A percentile compares a stretch with the other conserved stretches of the same genome.
These are phyloP conservation scores for Acinonyx jubatus DNA, from an alignment of 2,113 vertebrate genomes.

Conservation along the genomic window DNA sequence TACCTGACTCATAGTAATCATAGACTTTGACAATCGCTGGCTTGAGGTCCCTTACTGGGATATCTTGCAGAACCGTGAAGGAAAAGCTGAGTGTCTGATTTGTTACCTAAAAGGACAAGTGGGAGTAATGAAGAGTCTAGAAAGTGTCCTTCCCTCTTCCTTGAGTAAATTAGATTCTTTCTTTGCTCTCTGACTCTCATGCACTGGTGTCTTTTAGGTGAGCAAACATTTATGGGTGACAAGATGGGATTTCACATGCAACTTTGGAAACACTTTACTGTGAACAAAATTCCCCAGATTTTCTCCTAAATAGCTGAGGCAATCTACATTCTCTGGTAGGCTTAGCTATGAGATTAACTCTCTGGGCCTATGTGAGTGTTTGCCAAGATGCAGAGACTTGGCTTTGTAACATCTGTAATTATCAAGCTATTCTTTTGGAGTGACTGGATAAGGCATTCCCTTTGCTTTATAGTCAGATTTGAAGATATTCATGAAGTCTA, in stretches of 20 bases:
- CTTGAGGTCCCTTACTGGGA: slow-evolving; percentile 82
- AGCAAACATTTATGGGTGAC: background rate
- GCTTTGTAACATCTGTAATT: background rate
- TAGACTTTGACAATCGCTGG: slow-evolving; percentile 85
- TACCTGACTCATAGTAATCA: slow-evolving; percentile 88
- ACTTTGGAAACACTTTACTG: background rate
- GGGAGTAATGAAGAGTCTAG: background rate
- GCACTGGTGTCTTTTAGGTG: background rate
- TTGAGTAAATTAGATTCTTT: background rate
- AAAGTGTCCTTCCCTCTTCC: background rate
- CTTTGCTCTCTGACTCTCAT: background rate
- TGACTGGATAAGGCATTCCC: background rate
- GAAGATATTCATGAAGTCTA: background rate
- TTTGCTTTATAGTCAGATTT: background rate
- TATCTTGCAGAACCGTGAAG: slow-evolving; percentile 76
- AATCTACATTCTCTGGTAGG: background rate
- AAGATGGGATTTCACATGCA: background rate
- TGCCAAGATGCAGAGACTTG: background rate
- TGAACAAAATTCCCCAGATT: background rate
- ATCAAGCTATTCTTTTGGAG: background rate
- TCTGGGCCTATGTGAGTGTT: background rate
- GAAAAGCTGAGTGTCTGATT: background rate
- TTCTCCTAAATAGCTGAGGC: background rate
- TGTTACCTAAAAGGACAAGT: slow-evolving; percentile 26
- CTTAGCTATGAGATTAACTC: background rate